Evolutionary conservation across 2,888 invertebrate genomes (phyloP).

Genomic region (Tenthredo mesomela): DNA sequence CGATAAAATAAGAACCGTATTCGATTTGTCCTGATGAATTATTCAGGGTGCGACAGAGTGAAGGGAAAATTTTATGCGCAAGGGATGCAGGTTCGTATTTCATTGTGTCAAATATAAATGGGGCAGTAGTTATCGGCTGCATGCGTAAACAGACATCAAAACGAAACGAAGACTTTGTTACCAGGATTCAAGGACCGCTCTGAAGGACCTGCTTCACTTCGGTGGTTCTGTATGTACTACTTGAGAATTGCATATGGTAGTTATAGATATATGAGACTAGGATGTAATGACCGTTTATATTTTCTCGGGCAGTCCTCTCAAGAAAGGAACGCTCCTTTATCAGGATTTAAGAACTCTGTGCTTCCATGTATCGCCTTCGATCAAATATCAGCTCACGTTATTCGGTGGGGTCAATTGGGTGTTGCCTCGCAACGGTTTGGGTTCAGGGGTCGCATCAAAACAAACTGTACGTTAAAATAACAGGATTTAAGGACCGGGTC

Average conservation of each 20-base stretch:
- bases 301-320: neutral
- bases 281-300: neutral
- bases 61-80: neutral
- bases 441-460: constrained; percentile 42
- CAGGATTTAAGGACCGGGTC: constrained; percentile 10
- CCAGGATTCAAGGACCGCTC: constrained; percentile 58
- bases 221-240: neutral
- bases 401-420: neutral
- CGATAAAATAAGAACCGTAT: neutral
- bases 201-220: neutral
- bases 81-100: neutral
- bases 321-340: constrained; percentile 26
- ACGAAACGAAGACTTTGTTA: constrained; percentile 63
- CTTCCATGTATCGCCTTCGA: neutral
- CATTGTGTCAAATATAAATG: neutral
- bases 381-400: neutral
- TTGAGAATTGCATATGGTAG: neutral
- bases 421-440: constrained; percentile 35
- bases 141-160: constrained; percentile 64
- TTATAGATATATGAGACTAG: neutral
- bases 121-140: constrained; percentile 11
- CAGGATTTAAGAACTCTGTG: constrained; percentile 23
- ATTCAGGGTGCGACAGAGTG: neutral
- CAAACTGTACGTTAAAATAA: constrained; percentile 48
- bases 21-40: neutral